phyloP scores from a whole-genome alignment of 2,797 vertebrate species.

The Danio aesculapii region DNA sequence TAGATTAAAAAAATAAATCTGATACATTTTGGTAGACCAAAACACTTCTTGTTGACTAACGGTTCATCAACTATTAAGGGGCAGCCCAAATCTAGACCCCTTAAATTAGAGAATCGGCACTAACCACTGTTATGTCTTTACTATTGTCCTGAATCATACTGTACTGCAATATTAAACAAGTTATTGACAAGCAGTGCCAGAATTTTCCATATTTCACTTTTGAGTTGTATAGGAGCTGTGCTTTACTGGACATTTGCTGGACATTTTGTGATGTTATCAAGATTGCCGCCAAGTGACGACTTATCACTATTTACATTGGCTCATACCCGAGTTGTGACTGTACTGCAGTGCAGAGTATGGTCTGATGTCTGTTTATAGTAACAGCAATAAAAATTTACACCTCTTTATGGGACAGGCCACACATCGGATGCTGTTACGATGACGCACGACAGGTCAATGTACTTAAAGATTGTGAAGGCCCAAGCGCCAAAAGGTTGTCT shows the following conservation, averaged over 20 bases:
- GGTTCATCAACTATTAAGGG: no score
- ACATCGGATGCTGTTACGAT: not conserved
- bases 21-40: no score
- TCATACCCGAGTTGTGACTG: not conserved
- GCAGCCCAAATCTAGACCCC: no score
- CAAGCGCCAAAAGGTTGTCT: not conserved
- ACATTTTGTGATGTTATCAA: not conserved
- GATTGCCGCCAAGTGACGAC: not conserved
- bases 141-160: no score
- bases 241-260: not conserved
- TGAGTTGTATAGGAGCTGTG: not conserved
- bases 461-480: not conserved
- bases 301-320: not conserved
- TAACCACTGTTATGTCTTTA: no score
- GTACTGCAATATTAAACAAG: no score
- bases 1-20: no score
- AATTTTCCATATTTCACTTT: not conserved
- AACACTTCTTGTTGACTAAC: no score
- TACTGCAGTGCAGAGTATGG: not conserved
- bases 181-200: not conserved
- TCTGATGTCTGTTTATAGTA: conserved; percentile 15
- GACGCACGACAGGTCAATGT: not conserved
- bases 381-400: conserved; percentile 28
- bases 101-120: no score
- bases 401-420: not conserved